Evolutionary conservation across 2,888 invertebrate species (phyloP), one percentile per base, ranked within the genome.

Genomic region (Limnephilus rhombicus): DNA sequence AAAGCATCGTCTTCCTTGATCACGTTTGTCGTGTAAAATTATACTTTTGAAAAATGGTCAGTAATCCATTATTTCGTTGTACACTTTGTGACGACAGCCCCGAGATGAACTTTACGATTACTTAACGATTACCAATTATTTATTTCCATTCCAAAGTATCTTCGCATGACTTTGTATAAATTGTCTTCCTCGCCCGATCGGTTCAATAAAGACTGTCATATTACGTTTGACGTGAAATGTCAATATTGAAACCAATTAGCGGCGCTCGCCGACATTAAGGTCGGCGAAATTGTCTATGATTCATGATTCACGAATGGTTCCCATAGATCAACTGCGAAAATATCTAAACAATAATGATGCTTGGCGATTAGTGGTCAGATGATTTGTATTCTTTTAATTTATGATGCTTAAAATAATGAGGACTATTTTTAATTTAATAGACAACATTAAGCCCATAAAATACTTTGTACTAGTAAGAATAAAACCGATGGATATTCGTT

Each of bases 191-290:
- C 68, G 9, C 24, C 68, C 24, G 24, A 68, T 34, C 31, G 68
- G 34, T 68, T 88, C 24, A 34, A 24, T 34, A 68, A 34, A 31
- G 80, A 80, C 68, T 88, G 88, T 68, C 80, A 24, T 80, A 34
- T 68, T 80, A 24, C n/a, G 80, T 41, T 81, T 81, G 81, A 89
- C 89, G 15, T 81, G 29, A 89, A 81, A 89, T 89, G 89, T 89
- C 89, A 89, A 89, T 89, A 89, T 81, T 89, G 29, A 89, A 81
- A 81, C 29, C 89, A 81, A 89, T 80, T 80, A 89, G 81, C 41
- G n/a, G 89, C 31, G 37, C 31, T 41, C 11, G 80, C 89, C 45
- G 41, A 45, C 81, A 81, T 80, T 81, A n/a, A n/a, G 81, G 31
- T 81, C 15, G 89, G 89, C 81, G 18, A 45, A 89, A 89, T 89